These are phyloP conservation scores for Serrognathus titanus DNA, from an alignment of 2,888 invertebrate species.

Conservation along the genomic window DNA sequence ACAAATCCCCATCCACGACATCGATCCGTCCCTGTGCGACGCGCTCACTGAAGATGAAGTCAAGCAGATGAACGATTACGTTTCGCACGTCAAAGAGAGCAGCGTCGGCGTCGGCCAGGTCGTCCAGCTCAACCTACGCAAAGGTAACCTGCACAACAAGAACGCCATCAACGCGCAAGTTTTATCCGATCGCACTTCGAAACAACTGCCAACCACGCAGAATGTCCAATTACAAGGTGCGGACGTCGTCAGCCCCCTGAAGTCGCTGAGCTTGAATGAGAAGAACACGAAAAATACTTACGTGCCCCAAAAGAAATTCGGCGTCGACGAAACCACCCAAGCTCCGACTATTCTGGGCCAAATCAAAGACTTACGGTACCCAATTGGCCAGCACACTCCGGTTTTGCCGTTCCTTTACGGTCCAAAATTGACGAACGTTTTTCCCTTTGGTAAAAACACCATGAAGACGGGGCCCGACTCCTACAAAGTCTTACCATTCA, in stretches of 20 bases:
- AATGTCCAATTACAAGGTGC: constrained; percentile 36
- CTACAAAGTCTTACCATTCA: constrained; percentile 12
- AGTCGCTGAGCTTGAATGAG: constrained; percentile 6
- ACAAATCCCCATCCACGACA: constrained; percentile 81
- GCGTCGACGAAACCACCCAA: background rate
- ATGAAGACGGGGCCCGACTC: constrained; percentile 9
- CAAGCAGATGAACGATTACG: constrained; percentile 46
- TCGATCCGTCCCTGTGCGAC: constrained; percentile 63
- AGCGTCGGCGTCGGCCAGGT: constrained; percentile 46
- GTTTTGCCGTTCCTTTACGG: background rate
- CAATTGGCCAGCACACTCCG: background rate
- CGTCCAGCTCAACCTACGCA: constrained; percentile 31
- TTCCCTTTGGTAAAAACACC: constrained; percentile 8
- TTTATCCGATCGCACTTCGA: constrained; percentile 33
- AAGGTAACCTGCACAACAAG: constrained; percentile 17
- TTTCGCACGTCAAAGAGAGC: constrained; percentile 44
- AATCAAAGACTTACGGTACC: background rate
- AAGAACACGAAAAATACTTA: background rate
- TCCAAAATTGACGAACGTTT: background rate
- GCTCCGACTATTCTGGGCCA: background rate
- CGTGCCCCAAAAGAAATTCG: constrained; percentile 1
- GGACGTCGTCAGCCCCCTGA: constrained; percentile 19
- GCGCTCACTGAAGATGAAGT: constrained; percentile 50
- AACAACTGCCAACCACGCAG: constrained; percentile 37
- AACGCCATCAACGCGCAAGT: constrained; percentile 27